A percentile compares a stretch with the other conserved stretches of the same genome.
These are phyloP conservation scores for Tachysurus fulvidraco DNA, from an alignment of 2,113 vertebrate genomes.

Conservation along the genomic window DNA sequence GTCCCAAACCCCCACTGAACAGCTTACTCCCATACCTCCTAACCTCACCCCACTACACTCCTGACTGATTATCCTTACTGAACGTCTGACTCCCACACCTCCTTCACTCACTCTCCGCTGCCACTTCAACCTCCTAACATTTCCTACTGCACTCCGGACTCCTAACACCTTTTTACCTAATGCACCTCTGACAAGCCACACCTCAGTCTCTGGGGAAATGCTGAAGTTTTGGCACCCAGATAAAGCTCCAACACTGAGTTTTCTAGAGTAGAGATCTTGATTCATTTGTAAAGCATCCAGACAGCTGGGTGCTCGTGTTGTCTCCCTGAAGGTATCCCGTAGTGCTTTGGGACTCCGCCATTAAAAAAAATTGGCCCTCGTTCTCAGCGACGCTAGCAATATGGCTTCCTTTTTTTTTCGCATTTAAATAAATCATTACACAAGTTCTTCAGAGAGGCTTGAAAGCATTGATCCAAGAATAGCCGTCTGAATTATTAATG, in stretches of 20 bases:
- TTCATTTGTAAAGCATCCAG: neutral
- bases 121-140: neutral
- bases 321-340: neutral
- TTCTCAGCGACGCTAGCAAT: slow-evolving; percentile 59
- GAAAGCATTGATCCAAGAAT: slow-evolving; percentile 82
- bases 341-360: neutral
- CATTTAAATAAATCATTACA: slow-evolving; percentile 83
- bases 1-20: too few relatives aligned
- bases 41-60: too few relatives aligned
- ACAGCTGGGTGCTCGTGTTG: neutral
- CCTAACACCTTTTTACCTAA: neutral
- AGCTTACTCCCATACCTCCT: too few relatives aligned
- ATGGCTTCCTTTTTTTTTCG: slow-evolving; percentile 60
- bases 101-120: neutral
- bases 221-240: neutral
- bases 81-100: neutral
- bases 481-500: slow-evolving; percentile 85
- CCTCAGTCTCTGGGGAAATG: neutral
- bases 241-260: neutral
- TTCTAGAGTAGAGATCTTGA: neutral
- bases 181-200: neutral
- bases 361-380: slow-evolving; percentile 48
- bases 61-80: neutral
- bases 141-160: neutral
- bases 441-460: slow-evolving; percentile 77